Percentiles rank a stretch among this genome's conserved stretches.
Evolutionary conservation across 37 sponge, comb jelly and placozoan genomes (phyloP).

Genomic region (Agelas oroides): DNA sequence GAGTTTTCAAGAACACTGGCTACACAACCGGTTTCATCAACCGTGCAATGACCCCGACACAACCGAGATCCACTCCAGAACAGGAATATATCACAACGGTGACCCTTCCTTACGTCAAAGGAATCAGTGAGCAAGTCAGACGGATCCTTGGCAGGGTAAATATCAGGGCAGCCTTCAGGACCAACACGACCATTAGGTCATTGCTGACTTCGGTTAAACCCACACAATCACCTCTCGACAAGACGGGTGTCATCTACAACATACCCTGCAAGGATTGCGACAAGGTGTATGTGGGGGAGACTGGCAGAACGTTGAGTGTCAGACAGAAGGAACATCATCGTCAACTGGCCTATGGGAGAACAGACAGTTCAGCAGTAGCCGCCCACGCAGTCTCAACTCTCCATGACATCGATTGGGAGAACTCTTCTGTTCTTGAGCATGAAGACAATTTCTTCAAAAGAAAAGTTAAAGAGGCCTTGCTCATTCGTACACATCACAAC

Average conservation of each 20-base stretch:
- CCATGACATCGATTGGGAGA: not conserved
- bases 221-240: not conserved
- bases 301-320: not conserved
- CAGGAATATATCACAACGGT: not conserved
- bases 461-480: not conserved
- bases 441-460: not conserved
- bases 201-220: not conserved
- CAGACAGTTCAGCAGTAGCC: not conserved
- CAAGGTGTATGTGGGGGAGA: not conserved
- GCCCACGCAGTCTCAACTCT: not conserved
- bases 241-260: not conserved
- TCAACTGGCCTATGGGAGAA: not conserved
- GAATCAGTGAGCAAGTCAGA: not conserved
- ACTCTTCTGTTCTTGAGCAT: not conserved
- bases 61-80: not conserved
- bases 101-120: not conserved
- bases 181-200: too few relatives aligned
- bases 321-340: not conserved
- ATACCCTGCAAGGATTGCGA: constrained; percentile 7
- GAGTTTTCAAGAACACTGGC: not conserved
- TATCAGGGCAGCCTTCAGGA: too few relatives aligned
- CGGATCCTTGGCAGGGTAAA: not conserved
- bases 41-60: not conserved
- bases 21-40: constrained; percentile 1
- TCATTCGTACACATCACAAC: not conserved